These are phyloP conservation scores for Cynodonichthys magdalenae DNA, from an alignment of 2,797 vertebrate genomes.

Conservation along the genomic window DNA sequence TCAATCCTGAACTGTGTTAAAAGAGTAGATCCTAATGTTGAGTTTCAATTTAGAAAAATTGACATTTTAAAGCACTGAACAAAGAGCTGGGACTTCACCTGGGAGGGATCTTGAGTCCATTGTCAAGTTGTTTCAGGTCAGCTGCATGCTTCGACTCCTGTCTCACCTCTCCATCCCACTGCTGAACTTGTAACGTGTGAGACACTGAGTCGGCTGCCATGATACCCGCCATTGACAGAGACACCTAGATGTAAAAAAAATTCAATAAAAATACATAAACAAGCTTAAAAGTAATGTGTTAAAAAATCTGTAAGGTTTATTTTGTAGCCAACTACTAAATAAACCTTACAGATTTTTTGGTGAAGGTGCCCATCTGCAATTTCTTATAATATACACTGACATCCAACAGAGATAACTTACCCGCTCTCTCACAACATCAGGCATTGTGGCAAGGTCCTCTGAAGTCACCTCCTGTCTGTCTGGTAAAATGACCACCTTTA, in stretches of 20 bases:
- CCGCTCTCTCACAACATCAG: slow-evolving; percentile 94
- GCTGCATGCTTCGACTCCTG: slow-evolving; percentile 92
- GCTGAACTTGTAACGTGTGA: slow-evolving; percentile 93
- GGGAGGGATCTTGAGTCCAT: slow-evolving; percentile 93
- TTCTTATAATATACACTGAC: neutral
- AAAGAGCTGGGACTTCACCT: slow-evolving; percentile 77
- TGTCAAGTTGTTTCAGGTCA: slow-evolving; percentile 94
- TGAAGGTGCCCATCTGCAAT: neutral
- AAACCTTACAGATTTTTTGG: no score
- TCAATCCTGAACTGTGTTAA: neutral
- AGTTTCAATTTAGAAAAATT: no score
- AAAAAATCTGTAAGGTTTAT: neutral
- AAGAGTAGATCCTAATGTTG: neutral
- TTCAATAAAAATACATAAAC: neutral
- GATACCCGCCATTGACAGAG: slow-evolving; percentile 90
- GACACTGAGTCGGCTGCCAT: slow-evolving; percentile 96
- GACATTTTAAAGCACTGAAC: neutral
- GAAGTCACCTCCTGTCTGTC: slow-evolving; percentile 93
- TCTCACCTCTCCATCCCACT: slow-evolving; percentile 97
- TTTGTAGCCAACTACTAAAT: no score
- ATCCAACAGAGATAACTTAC: slow-evolving; percentile 73
- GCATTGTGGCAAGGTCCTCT: slow-evolving; percentile 88
- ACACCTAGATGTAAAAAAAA: slow-evolving; percentile 81
- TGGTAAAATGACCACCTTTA: slow-evolving; percentile 95
- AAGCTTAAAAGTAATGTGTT: neutral